Evolutionary conservation across 2,888 invertebrate species (phyloP).

Genomic region (Cyaniris semiargus): DNA sequence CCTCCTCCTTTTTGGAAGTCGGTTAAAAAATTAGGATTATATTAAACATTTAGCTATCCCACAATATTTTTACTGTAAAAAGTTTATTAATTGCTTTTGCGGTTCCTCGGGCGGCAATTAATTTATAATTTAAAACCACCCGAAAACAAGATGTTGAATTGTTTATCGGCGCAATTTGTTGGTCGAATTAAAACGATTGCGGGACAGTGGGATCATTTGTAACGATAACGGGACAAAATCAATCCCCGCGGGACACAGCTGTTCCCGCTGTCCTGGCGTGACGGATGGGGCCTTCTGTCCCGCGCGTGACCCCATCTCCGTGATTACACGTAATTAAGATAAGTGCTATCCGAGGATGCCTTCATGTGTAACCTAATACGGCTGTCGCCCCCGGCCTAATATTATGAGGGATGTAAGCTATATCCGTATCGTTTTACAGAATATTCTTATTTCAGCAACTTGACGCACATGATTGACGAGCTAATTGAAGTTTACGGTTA

Average conservation of each 20-base stretch:
- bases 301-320: neutral
- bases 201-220: neutral
- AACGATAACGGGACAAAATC: neutral
- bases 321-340: conserved; percentile 14
- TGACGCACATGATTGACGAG: no score
- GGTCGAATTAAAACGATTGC: neutral
- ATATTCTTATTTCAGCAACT: neutral
- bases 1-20: no score
- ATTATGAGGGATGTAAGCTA: neutral
- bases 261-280: conserved; percentile 11
- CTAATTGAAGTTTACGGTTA: no score
- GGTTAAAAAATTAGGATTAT: no score
- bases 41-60: neutral
- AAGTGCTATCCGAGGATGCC: conserved; percentile 6
- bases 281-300: neutral
- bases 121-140: neutral
- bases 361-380: neutral
- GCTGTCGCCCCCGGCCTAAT: neutral
- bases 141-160: neutral
- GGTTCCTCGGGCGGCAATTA: neutral
- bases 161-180: neutral
- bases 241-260: neutral
- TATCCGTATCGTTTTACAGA: neutral
- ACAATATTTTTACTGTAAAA: neutral
- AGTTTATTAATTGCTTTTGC: neutral